A percentile compares a stretch with the other conserved stretches of the same genome.
Conservation (phyloP, 2,888 invertebrate species). For the Lepidonotus clava region DNA sequence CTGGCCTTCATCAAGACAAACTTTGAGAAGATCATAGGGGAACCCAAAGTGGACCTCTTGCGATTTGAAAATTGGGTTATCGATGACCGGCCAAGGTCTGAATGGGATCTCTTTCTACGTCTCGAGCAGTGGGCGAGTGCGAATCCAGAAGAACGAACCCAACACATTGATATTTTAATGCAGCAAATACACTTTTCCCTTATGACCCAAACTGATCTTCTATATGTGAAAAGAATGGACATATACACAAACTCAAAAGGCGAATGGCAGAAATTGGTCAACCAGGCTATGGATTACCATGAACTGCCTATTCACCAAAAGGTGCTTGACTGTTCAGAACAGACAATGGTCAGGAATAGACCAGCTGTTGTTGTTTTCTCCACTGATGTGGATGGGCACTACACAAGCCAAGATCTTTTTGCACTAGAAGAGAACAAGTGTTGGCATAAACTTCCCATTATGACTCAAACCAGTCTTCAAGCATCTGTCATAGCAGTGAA, state of each 20-base stretch:
- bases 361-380: not conserved
- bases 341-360: not conserved
- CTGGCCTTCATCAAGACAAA: slow-evolving; percentile 19
- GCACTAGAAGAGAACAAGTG: slow-evolving; percentile 14
- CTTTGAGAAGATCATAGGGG: not conserved
- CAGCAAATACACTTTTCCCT: not conserved
- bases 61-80: not conserved
- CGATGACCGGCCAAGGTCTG: slow-evolving; percentile 31
- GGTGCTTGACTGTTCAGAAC: not conserved
- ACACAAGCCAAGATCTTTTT: not conserved
- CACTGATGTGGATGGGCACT: not conserved
- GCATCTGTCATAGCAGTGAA: slow-evolving; percentile 1
- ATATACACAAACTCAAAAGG: not conserved
- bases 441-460: slow-evolving; percentile 9
- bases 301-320: not conserved
- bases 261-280: not conserved
- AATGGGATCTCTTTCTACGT: slow-evolving; percentile 36
- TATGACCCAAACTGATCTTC: not conserved
- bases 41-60: not conserved
- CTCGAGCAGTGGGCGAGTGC: not conserved
- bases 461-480: slow-evolving; percentile 17
- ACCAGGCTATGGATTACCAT: not conserved
- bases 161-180: not conserved
- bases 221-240: not conserved
- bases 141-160: not conserved